These are phyloP conservation scores for Nycticorax nycticorax DNA, from an alignment of 2,113 vertebrate species.

Conservation along the genomic window DNA sequence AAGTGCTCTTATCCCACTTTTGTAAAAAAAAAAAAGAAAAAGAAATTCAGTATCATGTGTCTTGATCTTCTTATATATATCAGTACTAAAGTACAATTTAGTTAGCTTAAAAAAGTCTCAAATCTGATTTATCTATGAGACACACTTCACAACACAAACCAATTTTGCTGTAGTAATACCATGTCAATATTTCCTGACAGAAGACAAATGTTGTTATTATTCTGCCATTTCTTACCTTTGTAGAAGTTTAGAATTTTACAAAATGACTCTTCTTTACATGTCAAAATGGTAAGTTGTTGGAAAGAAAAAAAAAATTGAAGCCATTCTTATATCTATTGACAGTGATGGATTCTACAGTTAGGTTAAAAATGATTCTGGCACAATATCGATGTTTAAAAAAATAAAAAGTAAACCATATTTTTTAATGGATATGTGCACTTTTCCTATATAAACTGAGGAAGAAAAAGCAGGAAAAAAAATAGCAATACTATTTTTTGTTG, in stretches of 20 bases:
- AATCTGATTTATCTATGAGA: slow-evolving; percentile 85
- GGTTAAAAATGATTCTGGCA: slow-evolving; percentile 59
- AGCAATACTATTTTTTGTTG: not conserved
- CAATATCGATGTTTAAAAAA: slow-evolving; percentile 50
- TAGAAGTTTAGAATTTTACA: slow-evolving; percentile 82
- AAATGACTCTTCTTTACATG: slow-evolving; percentile 80
- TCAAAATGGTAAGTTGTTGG: slow-evolving; percentile 72
- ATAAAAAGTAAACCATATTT: slow-evolving; percentile 21
- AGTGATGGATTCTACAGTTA: slow-evolving; percentile 62
- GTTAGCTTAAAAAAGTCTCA: slow-evolving; percentile 74
- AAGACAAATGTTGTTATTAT: slow-evolving; percentile 98
- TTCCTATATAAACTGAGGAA: not conserved
- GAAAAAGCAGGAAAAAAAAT: not conserved
- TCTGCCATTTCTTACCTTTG: slow-evolving; percentile 89
- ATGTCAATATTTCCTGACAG: slow-evolving; percentile 91
- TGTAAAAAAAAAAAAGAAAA: not conserved
- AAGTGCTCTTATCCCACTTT: slow-evolving; percentile 5
- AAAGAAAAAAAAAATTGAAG: slow-evolving; percentile 41
- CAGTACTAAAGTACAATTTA: slow-evolving; percentile 68
- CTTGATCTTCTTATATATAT: slow-evolving; percentile 59
- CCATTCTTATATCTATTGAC: slow-evolving; percentile 52
- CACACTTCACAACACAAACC: slow-evolving; percentile 93
- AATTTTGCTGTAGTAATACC: slow-evolving; percentile 91
- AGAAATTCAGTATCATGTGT: not conserved
- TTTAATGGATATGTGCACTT: slow-evolving; percentile 58